Percentiles rank a stretch among this genome's conserved stretches.
Evolutionary conservation across 2,113 vertebrate genomes (phyloP).

Genomic region (Pseudopipra pipra): DNA sequence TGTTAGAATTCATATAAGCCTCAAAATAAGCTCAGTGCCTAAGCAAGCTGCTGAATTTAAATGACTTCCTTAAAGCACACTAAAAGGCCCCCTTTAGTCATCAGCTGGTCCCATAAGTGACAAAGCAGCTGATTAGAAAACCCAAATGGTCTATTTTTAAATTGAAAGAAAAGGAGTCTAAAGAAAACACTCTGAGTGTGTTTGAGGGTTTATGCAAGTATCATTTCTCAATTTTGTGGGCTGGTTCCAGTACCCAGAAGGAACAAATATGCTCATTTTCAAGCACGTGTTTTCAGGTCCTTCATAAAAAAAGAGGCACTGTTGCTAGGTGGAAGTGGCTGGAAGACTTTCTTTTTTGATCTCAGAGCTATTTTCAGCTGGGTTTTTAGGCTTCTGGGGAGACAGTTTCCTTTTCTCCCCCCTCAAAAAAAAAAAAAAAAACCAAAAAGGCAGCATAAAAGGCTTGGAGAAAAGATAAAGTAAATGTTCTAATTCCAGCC

Average conservation of each 20-base stretch:
- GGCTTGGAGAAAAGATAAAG: not conserved
- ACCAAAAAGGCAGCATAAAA: not conserved
- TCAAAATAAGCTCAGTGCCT: not conserved
- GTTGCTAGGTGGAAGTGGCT: conserved; percentile 65
- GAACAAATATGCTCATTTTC: conserved; percentile 20
- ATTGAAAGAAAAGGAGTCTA: not conserved
- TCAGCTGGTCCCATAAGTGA: conserved; percentile 23
- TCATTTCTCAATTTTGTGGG: conserved; percentile 14
- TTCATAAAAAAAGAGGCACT: not conserved
- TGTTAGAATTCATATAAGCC: not conserved
- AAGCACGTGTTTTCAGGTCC: not conserved
- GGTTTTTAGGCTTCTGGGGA: conserved; percentile 46
- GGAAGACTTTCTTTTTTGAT: conserved; percentile 56
- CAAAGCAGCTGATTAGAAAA: conserved; percentile 49
- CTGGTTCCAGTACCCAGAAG: conserved; percentile 34
- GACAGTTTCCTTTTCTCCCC: not conserved
- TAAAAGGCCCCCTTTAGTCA: conserved; percentile 25
- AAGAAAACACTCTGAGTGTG: conserved; percentile 7
- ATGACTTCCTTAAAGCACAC: conserved; percentile 10
- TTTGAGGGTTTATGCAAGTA: conserved; percentile 30
- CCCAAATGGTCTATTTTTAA: conserved; percentile 29
- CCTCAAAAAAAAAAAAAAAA: not conserved
- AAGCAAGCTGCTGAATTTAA: conserved; percentile 37
- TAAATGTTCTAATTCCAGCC: conserved; percentile 34
- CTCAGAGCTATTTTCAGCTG: conserved; percentile 52